Percentiles rank a stretch among this genome's conserved stretches.
phyloP scores from a whole-genome alignment of 2,888 invertebrate genomes.

The Heliothis peltigera region DNA sequence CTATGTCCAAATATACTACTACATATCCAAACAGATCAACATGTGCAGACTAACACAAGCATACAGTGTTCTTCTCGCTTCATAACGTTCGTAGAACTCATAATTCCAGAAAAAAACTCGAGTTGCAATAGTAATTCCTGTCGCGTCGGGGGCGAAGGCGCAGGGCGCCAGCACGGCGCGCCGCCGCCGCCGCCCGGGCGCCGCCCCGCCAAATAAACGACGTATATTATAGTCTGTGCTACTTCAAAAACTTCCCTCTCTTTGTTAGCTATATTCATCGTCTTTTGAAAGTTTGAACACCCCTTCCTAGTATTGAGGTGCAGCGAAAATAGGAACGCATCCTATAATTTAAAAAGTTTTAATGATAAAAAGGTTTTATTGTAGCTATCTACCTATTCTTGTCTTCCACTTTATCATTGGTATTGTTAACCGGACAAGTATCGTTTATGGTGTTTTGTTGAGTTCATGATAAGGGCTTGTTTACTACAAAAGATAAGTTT shows the following conservation, averaged over 20 bases:
- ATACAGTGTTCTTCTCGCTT: not conserved
- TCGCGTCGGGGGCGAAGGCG: conserved; percentile 72
- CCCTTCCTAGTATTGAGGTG: conserved; percentile 31
- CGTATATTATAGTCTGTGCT: conserved; percentile 49
- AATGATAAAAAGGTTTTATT: not conserved
- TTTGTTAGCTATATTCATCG: conserved; percentile 54
- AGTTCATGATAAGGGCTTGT: conserved; percentile 13
- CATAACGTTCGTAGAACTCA: conserved; percentile 13
- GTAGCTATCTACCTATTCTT: too few relatives aligned
- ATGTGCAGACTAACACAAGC: conserved; percentile 1
- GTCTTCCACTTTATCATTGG: not conserved
- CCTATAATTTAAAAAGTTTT: not conserved
- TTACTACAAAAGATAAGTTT: conserved; percentile 26
- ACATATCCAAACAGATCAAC: not conserved
- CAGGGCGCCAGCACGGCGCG: conserved; percentile 76
- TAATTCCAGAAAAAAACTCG: conserved; percentile 36
- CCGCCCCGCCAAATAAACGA: conserved; percentile 62
- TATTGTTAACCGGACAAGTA: not conserved
- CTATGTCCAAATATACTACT: not conserved
- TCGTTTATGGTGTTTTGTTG: conserved; percentile 25
- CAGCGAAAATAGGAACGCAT: conserved; percentile 5
- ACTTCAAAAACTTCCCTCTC: conserved; percentile 55
- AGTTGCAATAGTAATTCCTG: conserved; percentile 64
- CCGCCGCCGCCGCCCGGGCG: conserved; percentile 67
- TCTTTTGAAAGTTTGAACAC: conserved; percentile 39